phyloP scores from a whole-genome alignment of 2,113 vertebrate species.

The Tachysurus vachellii region DNA sequence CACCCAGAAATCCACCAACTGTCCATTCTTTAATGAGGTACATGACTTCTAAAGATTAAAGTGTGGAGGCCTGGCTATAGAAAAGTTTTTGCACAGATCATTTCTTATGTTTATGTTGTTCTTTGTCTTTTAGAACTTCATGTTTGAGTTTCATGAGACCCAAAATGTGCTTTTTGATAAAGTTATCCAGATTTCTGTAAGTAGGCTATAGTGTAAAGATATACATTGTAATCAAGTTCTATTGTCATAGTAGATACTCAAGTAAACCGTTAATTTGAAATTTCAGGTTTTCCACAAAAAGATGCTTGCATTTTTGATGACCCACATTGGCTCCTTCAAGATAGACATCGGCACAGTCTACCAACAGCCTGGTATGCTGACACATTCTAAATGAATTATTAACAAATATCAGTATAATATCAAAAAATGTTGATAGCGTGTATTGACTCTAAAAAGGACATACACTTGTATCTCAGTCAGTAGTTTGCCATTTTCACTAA shows the following conservation, averaged over 20 bases:
- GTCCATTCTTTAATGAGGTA: constrained; percentile 85
- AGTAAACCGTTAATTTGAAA: background rate
- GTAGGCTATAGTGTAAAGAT: constrained; percentile 38
- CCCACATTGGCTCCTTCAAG: constrained; percentile 86
- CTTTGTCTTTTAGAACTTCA: constrained; percentile 82
- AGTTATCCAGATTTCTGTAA: constrained; percentile 86
- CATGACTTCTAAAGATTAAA: background rate
- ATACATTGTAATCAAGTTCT: background rate
- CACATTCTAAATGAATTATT: background rate
- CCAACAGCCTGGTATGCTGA: constrained; percentile 83
- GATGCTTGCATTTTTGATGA: constrained; percentile 82
- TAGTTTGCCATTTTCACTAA: constrained; percentile 17
- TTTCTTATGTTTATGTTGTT: background rate
- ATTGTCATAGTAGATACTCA: background rate
- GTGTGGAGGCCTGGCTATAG: background rate
- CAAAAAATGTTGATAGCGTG: background rate
- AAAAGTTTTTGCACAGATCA: background rate
- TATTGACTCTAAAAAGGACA: background rate
- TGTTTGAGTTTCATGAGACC: constrained; percentile 88
- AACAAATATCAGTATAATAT: background rate
- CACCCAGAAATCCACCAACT: constrained; percentile 86
- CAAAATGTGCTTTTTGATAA: constrained; percentile 83
- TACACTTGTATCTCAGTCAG: background rate
- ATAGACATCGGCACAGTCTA: constrained; percentile 85
- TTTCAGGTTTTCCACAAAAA: constrained; percentile 88